A percentile compares a stretch with the other conserved stretches of the same genome.
These are phyloP conservation scores for Manduca sexta DNA, from an alignment of 1,140 invertebrate species.

Conservation along the genomic window DNA sequence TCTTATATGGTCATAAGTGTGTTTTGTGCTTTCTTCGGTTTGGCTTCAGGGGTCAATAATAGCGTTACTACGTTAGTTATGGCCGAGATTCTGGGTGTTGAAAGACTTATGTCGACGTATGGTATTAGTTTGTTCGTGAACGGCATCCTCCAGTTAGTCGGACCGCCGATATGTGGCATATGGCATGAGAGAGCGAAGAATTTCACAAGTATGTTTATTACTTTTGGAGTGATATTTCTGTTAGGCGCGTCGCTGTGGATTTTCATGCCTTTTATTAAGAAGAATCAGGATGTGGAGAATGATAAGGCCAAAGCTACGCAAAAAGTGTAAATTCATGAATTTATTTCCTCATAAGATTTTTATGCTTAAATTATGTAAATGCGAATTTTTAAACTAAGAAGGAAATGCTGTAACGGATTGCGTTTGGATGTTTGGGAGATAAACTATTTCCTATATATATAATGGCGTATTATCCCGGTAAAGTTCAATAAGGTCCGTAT, in stretches of 20 bases:
- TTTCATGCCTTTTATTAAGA: slow-evolving; percentile 81
- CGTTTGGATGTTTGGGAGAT: too few relatives aligned
- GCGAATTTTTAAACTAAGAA: too few relatives aligned
- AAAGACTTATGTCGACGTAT: slow-evolving; percentile 86
- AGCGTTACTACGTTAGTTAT: slow-evolving; percentile 89
- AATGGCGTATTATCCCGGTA: too few relatives aligned
- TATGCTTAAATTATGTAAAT: too few relatives aligned
- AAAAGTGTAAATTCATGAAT: too few relatives aligned
- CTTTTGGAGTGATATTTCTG: slow-evolving; percentile 82
- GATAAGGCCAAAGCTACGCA: background rate
- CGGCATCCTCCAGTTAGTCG: slow-evolving; percentile 84
- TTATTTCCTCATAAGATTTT: too few relatives aligned
- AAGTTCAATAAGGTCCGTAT: too few relatives aligned
- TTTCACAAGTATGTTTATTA: slow-evolving; percentile 80
- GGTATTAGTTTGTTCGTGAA: slow-evolving; percentile 90
- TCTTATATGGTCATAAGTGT: slow-evolving; percentile 75
- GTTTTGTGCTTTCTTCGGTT: slow-evolving; percentile 83
- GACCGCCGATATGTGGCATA: slow-evolving; percentile 84
- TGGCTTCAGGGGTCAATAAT: slow-evolving; percentile 88
- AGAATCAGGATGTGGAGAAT: slow-evolving; percentile 45
- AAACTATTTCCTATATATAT: too few relatives aligned
- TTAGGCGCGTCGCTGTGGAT: slow-evolving; percentile 82
- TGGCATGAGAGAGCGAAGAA: slow-evolving; percentile 78
- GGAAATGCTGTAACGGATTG: too few relatives aligned
- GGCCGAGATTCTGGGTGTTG: slow-evolving; percentile 87